phyloP scores from a whole-genome alignment of 2,113 vertebrate species.

The Probosciger aterrimus region DNA sequence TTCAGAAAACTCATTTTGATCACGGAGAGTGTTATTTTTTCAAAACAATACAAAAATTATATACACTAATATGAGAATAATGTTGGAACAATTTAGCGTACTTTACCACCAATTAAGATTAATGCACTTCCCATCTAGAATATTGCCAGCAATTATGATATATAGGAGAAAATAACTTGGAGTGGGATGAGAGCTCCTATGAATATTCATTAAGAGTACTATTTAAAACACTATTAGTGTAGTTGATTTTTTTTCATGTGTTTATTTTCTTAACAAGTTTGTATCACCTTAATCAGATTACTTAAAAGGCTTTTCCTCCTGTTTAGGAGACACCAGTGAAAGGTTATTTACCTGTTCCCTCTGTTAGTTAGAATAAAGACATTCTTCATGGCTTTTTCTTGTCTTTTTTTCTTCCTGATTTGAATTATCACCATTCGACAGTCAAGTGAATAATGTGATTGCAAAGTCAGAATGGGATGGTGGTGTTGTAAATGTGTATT shows the following conservation, averaged over 20 bases:
- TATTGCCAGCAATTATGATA: neutral
- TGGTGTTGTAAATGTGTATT: neutral
- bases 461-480: neutral
- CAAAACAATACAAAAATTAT: neutral
- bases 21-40: neutral
- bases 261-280: neutral
- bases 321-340: neutral
- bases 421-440: neutral
- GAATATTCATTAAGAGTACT: neutral
- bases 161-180: neutral
- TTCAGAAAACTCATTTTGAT: neutral
- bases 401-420: fast-evolving
- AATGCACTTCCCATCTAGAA: neutral
- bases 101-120: neutral
- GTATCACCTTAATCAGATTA: neutral
- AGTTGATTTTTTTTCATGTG: neutral
- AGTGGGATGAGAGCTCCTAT: neutral
- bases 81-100: neutral
- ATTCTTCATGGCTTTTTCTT: neutral
- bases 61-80: neutral
- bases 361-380: neutral
- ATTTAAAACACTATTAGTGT: neutral
- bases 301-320: neutral
- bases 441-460: neutral
- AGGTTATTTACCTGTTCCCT: neutral